These are phyloP conservation scores for Amazonetta brasiliensis DNA, from an alignment of 2,797 vertebrate species.

Conservation along the genomic window DNA sequence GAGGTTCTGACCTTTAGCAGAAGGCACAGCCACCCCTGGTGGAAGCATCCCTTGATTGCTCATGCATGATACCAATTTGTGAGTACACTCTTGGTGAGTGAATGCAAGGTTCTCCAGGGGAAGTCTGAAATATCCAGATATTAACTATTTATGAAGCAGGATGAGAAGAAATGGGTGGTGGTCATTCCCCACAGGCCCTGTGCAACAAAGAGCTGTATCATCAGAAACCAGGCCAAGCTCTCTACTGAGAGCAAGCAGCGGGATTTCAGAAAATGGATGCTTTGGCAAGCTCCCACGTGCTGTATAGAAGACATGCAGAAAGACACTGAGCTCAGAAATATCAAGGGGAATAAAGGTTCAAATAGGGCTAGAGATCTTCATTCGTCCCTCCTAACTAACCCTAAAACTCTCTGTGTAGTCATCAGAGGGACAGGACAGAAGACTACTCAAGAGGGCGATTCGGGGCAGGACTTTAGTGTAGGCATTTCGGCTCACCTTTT, in stretches of 20 bases:
- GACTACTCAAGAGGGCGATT: background rate
- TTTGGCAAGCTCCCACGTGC: background rate
- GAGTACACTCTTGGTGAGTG: background rate
- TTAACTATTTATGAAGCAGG: background rate
- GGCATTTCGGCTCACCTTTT: background rate
- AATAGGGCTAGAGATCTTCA: background rate
- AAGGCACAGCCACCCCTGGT: background rate
- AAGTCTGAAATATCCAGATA: background rate
- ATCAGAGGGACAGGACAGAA: background rate
- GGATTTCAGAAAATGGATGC: background rate
- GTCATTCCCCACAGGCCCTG: background rate
- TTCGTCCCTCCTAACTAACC: background rate
- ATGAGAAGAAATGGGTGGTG: background rate
- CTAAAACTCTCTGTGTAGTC: background rate
- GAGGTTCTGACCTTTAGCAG: background rate
- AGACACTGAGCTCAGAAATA: background rate
- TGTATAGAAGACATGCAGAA: background rate
- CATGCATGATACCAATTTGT: background rate
- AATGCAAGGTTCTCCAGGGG: background rate
- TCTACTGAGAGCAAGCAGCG: background rate
- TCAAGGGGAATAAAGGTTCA: background rate
- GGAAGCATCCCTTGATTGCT: background rate
- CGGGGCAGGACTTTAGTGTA: rapidly evolving
- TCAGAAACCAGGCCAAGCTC: background rate
- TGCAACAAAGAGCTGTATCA: background rate